A percentile compares a stretch with the other conserved stretches of the same genome.
Conservation (phyloP, 2,888 invertebrate genomes). For the Leptopilina syphax region DNA sequence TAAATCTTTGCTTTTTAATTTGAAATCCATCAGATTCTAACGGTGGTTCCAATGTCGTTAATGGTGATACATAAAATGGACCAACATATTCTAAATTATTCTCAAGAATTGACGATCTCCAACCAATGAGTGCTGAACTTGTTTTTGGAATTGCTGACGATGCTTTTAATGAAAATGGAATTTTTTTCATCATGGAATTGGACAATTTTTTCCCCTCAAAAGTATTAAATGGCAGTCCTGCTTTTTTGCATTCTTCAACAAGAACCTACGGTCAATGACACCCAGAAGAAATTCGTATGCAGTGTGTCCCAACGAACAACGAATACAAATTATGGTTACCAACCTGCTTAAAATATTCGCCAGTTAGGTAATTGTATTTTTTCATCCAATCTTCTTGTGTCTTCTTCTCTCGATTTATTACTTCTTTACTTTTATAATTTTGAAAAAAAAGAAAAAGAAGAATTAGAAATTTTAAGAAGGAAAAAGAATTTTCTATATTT, state of each 20-base stretch:
- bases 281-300: conserved; percentile 26
- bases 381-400: conserved; percentile 60
- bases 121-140: conserved; percentile 76
- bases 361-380: conserved; percentile 62
- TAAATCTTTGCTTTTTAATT: conserved; percentile 64
- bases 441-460: conserved; percentile 11
- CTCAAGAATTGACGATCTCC: conserved; percentile 74
- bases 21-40: conserved; percentile 59
- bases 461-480: background rate
- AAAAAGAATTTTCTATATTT: too few species aligned
- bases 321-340: conserved; percentile 20
- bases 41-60: conserved; percentile 73
- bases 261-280: conserved; percentile 61
- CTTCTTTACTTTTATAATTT: conserved; percentile 63
- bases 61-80: conserved; percentile 74
- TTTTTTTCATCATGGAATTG: conserved; percentile 55
- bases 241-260: conserved; percentile 63
- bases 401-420: conserved; percentile 60
- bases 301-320: conserved; percentile 22
- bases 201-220: conserved; percentile 58
- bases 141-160: conserved; percentile 66
- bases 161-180: conserved; percentile 60
- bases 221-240: conserved; percentile 61
- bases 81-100: conserved; percentile 76
- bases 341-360: conserved; percentile 65